A percentile compares a stretch with the other conserved stretches of the same genome.
Evolutionary conservation across 2,888 invertebrate genomes (phyloP).

Genomic region (Halictus quadricinctus): DNA sequence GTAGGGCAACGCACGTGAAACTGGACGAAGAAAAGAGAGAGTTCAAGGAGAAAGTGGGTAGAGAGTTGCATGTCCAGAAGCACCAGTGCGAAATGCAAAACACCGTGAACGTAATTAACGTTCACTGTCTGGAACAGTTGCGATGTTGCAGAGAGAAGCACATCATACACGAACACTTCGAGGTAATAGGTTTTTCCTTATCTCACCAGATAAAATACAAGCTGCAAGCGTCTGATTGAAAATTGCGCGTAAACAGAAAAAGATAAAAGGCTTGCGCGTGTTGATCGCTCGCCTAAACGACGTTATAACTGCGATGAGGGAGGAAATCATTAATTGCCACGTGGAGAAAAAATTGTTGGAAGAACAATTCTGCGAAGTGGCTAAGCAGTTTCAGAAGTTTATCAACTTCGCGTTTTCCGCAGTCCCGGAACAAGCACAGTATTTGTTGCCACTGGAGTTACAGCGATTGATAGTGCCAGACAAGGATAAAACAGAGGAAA

Average conservation of each 20-base stretch:
- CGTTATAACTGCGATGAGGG: slow-evolving; percentile 41
- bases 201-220: not conserved
- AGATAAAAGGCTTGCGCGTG: slow-evolving; percentile 65
- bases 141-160: slow-evolving; percentile 67
- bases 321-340: slow-evolving; percentile 46
- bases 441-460: slow-evolving; percentile 76
- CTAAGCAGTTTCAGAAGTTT: slow-evolving; percentile 83
- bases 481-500: not conserved
- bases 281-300: slow-evolving; percentile 60
- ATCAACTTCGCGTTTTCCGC: slow-evolving; percentile 82
- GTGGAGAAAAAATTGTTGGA: slow-evolving; percentile 73
- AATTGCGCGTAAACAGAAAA: slow-evolving; percentile 57
- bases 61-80: slow-evolving; percentile 62
- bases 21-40: slow-evolving; percentile 55
- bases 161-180: slow-evolving; percentile 61
- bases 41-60: slow-evolving; percentile 57
- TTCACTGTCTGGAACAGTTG: slow-evolving; percentile 71
- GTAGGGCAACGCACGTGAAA: slow-evolving; percentile 68
- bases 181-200: slow-evolving; percentile 60
- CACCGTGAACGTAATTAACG: slow-evolving; percentile 63
- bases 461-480: slow-evolving; percentile 7
- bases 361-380: slow-evolving; percentile 78
- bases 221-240: not conserved
- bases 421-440: slow-evolving; percentile 83
- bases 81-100: slow-evolving; percentile 69